Conservation (phyloP, 2,888 invertebrate species). For the Ormia ochracea region DNA sequence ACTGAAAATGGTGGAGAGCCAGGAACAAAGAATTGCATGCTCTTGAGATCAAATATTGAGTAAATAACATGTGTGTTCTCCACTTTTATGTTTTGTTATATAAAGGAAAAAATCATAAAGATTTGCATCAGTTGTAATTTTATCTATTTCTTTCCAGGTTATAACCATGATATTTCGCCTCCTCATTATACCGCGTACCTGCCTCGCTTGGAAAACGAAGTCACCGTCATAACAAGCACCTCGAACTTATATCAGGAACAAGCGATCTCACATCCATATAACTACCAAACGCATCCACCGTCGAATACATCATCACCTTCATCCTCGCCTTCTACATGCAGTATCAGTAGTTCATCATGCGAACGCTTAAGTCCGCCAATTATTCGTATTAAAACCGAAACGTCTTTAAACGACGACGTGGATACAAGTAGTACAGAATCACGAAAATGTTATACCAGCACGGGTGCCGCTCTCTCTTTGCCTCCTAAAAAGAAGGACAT, state of each 20-base stretch:
- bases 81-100: no score
- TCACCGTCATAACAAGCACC: constrained; percentile 77
- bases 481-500: constrained; percentile 95
- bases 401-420: constrained; percentile 49
- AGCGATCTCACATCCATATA: constrained; percentile 66
- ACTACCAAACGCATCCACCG: constrained; percentile 74
- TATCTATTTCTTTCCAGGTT: constrained; percentile 79
- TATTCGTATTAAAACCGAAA: constrained; percentile 73
- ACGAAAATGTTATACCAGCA: constrained; percentile 89
- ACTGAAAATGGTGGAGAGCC: no score
- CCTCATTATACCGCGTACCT: constrained; percentile 87
- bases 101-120: no score
- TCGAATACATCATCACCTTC: constrained; percentile 75
- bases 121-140: no score
- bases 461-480: constrained; percentile 87
- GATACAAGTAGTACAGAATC: constrained; percentile 63
- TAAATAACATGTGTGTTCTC: no score
- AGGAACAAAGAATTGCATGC: no score
- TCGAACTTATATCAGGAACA: constrained; percentile 51
- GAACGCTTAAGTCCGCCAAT: constrained; percentile 74
- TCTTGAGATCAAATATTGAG: no score
- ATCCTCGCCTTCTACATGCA: constrained; percentile 74
- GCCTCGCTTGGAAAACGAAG: constrained; percentile 81
- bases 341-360: constrained; percentile 59
- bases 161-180: constrained; percentile 87